Base-by-base conservation (phyloP, 92 coral and sea anemone genomes). In the Epizoanthus illoricatus region DNA sequence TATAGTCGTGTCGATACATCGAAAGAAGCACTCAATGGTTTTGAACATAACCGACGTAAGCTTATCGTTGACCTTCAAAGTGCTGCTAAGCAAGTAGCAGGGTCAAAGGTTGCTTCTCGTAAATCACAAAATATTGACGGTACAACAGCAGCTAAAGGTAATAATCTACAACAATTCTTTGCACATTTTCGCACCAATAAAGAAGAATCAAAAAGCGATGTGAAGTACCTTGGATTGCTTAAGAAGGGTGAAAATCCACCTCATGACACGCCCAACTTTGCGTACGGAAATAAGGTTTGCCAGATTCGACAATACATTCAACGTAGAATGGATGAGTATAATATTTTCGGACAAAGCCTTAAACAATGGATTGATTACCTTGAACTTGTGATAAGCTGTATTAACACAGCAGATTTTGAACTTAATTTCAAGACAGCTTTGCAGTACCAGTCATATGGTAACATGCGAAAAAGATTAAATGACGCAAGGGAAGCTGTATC, bases 231-330 rank as follows among this genome's bases (percentile, higher is more conserved):
- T 43, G 76, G 76, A 45, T 73, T 73, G 16, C 57, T 73, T 47
- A 73, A 73, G n/a, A 73, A 73, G 19, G 61, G 78, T 1, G 78
- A 73, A 16, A 73, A 49, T 47, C 78, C 78, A 28, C 78, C 78
- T 20, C 61, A 73, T 18, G 78, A 73, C 63, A 33, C 24, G 16
- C 78, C 78, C 15, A 73, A 73, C 19, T 73, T 49, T 20, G 78
- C 52, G 19, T 73, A 73, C 61, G 78, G 78, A 18, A 61, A 73
- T 9, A 73, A 73, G 55, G 78, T 73, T 47, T 18, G 55, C 61
- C 61, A 49, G 12, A 59, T 73, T 73, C 78, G 52, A 19, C 41
- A 49, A 41, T 73, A 73, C 60, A 73, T 73, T 17, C 78, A 73
- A 23, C 47, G 55, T 23, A 49, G 78, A 49, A 73, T 45, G 58